Evolutionary conservation across 2,797 vertebrate genomes (phyloP), one percentile per base, ranked within the genome.

Genomic region (Tokudaia muenninki): DNA sequence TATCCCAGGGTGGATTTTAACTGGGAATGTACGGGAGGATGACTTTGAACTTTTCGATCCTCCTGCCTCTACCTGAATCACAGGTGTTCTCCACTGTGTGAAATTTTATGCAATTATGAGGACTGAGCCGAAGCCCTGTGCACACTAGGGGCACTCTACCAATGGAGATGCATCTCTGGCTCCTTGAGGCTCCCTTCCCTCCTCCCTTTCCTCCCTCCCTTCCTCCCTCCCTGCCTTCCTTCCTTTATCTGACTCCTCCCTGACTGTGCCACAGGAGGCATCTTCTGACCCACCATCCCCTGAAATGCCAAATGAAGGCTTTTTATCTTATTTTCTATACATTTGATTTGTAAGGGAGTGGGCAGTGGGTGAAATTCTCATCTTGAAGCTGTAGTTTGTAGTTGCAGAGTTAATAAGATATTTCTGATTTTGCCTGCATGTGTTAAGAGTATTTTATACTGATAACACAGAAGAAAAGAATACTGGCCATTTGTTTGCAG

Each of bases 381-480:
- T 94, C 59, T 90, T 81, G 80, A 93, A 81, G 41, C 24, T 78
- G 5, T 92, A 63, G 34, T 59, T 92, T 94, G 1, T 93, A 92
- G 31, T 67, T 96, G 1, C 65, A 94, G 78, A 88, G 12, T 86
- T 34, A 52, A 17, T 75, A 93, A 94, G 57, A 86, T 77, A 41
- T 96, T 95, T 63, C 34, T 91, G 19, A 41, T 74, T 95, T 94
- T 59, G n/a, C 12, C 52, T 9, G 10, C 34, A 0, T 63, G 17
- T 87, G 11, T 77, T 94, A 83, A 88, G 83, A 74, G 90, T 86
- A 86, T 1, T 19, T 17, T 12, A 9, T 57, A 12, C 10, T 89
- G 34, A 80, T 79, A 44, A 26, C 65, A 83, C 52, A 50, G 63
- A 94, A 88, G 55, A 96, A n/a, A 81, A 88, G 84, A 95, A 50